Percentiles rank a stretch among this genome's conserved stretches.
phyloP scores from a whole-genome alignment of 2,888 invertebrate species.

The Synanthedon myopaeformis region DNA sequence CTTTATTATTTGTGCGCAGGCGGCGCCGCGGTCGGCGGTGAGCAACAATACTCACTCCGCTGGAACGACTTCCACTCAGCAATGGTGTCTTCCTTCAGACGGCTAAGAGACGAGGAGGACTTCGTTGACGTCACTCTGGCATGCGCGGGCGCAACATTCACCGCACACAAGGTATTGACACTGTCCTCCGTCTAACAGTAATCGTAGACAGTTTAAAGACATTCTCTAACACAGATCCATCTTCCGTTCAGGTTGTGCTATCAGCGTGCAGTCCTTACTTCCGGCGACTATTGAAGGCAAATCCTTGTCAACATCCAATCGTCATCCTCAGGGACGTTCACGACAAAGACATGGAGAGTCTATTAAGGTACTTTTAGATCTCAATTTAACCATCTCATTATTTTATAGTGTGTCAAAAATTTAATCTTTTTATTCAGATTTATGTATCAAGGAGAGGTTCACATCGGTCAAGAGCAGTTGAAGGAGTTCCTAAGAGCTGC shows the following conservation, averaged over 20 bases:
- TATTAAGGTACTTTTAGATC: constrained; percentile 73
- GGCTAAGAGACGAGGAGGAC: constrained; percentile 90
- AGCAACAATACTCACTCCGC: constrained; percentile 91
- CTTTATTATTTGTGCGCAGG: constrained; percentile 22
- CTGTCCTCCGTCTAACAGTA: no score
- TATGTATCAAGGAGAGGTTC: constrained; percentile 94
- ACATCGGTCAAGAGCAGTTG: constrained; percentile 88
- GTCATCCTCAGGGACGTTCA: constrained; percentile 89
- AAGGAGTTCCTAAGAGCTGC: constrained; percentile 89
- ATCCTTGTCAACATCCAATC: constrained; percentile 91
- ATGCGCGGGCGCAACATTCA: constrained; percentile 89
- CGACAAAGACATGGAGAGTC: constrained; percentile 87
- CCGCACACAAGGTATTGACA: constrained; percentile 80
- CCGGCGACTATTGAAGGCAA: constrained; percentile 86
- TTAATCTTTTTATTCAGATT: constrained; percentile 63
- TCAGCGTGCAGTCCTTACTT: constrained; percentile 96
- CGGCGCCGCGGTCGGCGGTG: constrained; percentile 66
- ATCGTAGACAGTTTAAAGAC: no score
- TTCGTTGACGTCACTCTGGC: constrained; percentile 94
- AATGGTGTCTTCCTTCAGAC: constrained; percentile 89
- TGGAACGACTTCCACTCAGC: constrained; percentile 96
- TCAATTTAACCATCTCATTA: constrained; percentile 1
- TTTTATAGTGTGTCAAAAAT: neutral
- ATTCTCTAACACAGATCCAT: neutral
- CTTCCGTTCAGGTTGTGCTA: constrained; percentile 71